Conservation (phyloP, 2,888 invertebrate species). For the Amorpha juglandis region DNA sequence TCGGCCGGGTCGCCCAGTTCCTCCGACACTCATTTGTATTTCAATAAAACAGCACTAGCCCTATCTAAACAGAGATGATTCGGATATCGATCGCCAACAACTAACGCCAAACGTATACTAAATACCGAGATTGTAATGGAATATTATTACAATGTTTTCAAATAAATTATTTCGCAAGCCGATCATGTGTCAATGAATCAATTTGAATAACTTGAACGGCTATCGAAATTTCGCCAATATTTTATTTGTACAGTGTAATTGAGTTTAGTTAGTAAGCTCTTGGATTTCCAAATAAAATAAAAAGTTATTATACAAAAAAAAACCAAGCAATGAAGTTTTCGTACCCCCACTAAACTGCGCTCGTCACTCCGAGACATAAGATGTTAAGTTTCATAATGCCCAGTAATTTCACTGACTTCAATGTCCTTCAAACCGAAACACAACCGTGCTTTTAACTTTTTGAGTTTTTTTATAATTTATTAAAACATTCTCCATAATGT, state of each 20-base stretch:
- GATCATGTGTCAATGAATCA: conserved; percentile 66
- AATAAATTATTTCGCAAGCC: conserved; percentile 59
- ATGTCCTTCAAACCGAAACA: too few relatives aligned
- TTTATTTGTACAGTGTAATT: conserved; percentile 49
- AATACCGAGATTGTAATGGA: conserved; percentile 46
- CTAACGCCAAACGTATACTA: conserved; percentile 21
- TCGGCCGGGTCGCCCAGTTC: conserved; percentile 64
- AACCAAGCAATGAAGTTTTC: too few relatives aligned
- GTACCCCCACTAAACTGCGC: too few relatives aligned
- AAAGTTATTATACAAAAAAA: too few relatives aligned
- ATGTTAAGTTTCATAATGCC: too few relatives aligned
- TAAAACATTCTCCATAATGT: too few relatives aligned
- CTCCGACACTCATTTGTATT: conserved; percentile 80
- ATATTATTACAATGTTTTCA: conserved; percentile 64
- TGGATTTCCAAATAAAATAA: too few relatives aligned
- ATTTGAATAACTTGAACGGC: conserved; percentile 76
- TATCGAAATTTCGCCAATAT: conserved; percentile 67
- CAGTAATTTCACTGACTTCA: too few relatives aligned
- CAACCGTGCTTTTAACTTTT: too few relatives aligned
- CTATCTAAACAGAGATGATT: conserved; percentile 79
- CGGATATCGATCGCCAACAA: conserved; percentile 49
- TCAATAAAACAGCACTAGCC: conserved; percentile 81
- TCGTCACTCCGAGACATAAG: too few relatives aligned
- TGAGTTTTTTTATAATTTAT: too few relatives aligned
- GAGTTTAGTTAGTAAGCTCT: too few relatives aligned